Base-by-base conservation (phyloP, 2,888 invertebrate genomes). In the Tridacna gigas region DNA sequence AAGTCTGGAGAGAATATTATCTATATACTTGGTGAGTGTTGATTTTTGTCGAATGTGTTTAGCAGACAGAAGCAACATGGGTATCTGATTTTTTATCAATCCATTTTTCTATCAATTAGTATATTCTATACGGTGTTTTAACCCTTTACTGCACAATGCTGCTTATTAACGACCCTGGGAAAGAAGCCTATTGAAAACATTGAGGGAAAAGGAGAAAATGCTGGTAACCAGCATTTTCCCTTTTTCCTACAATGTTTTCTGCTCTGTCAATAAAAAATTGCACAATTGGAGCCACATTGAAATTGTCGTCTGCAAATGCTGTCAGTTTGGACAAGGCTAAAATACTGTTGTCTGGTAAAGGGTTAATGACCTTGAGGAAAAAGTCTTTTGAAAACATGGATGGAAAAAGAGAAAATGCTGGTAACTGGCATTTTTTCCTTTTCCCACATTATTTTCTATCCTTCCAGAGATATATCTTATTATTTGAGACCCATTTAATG, bases 11-110 rank as follows among this genome's bases (percentile, higher is more conserved):
- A 51, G 71, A 45, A 22, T 77, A 37, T 71, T 71, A 37, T 61
- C 9, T 2, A 28, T 28, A 45, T 61, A 26, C 63, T 51, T 79
- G 51, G 74, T 60, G 65, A 66, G 60, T 75, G 28, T 77, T 45
- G 15, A 47, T n/a, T 61, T 20, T 56, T 56, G 56, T 56, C 18
- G 11, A 56, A 9, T 9, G 5, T 20, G 15, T 56, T 56, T 56
- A 56, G 1, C 56, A 37, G 7, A n/a, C n/a, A n/a, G n/a, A n/a
- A n/a, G n/a, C n/a, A n/a, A 37, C 37, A 37, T 7, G 2, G 37
- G 37, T 37, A 2, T 37, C 3, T 37, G 37, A 7, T 37, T 37
- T 37, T 37, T 2, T 37, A 37, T 37, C 37, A 2, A 37, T 37
- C 7, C 7, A 7, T 37, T 37, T 37, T 2, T 37, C 7, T 37